Base-by-base conservation (phyloP, 2,113 vertebrate genomes). In the Callopanchax toddi region DNA sequence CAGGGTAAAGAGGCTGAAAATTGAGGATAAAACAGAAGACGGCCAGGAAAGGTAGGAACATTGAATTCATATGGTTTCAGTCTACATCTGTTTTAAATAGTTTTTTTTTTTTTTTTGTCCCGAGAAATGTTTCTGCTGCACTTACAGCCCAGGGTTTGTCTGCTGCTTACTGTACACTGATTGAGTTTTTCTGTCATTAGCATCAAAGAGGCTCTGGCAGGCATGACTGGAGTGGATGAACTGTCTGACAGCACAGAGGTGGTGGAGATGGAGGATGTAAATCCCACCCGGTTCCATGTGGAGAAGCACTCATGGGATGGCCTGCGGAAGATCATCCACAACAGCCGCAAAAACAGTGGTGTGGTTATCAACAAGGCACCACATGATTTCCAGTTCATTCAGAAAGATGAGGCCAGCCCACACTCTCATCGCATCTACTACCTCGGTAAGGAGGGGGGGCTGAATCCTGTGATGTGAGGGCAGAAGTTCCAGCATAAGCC, bases 361-460 rank as follows among this genome's bases (percentile, higher is more conserved):
- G 91, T 97, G 84, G 91, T 96, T 5, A 90, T 94, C 67, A 97
- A 90, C 92, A 98, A 97, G 90, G 95, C 96, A 0, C 96, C 96
- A 0, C 95, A 98, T 8, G 96, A 98, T 83, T 98, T 97, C 91
- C 96, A 95, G 84, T 98, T 98, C 18, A 92, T 97, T 71, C 93
- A 89, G 84, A 96, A 95, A 79, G 95, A 97, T 0, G 94, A 95
- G 62, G 86, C 90, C 3, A 93, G 94, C 45, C 94, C 94, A 0
- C 95, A 97, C 67, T 96, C 96, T 0, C 96, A 97, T 49, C 95
- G 96, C 43, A 93, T 98, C 42, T 98, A 95, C 72, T 98, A 97
- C 87, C 91, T 98, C 11, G 96, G 96, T 98, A 83, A 93, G 93
- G 32, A 44, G 1, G 0, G 11, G n/a, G 8, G 11, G n/a, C n/a